These are phyloP conservation scores for Pachymerium ferrugineum DNA, from an alignment of 2,888 invertebrate species.

Conservation along the genomic window DNA sequence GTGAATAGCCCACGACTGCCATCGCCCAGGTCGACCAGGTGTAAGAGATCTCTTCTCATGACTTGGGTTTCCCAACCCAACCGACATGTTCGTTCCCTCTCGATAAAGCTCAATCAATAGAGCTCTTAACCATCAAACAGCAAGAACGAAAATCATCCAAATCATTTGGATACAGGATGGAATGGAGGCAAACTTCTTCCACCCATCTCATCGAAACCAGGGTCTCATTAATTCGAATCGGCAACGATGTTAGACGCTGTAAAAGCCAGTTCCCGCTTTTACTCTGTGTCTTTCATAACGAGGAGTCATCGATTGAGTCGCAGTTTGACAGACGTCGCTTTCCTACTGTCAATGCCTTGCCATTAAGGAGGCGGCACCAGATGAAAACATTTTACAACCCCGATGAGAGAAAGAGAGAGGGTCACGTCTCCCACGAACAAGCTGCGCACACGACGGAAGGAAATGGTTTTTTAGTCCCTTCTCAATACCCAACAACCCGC, in stretches of 20 bases:
- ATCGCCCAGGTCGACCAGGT: constrained; percentile 3
- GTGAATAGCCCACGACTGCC: not conserved
- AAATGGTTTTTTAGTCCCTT: not conserved
- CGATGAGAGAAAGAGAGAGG: constrained; percentile 2
- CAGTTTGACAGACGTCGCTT: constrained; percentile 7
- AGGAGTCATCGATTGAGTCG: not conserved
- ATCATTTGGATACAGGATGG: not conserved
- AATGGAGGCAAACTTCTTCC: not conserved
- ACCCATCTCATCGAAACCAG: not conserved
- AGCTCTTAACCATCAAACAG: not conserved
- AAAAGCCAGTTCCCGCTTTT: not conserved
- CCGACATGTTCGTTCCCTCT: not conserved
- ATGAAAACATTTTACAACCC: constrained; percentile 7
- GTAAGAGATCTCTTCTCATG: constrained; percentile 3
- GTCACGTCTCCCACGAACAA: constrained; percentile 8
- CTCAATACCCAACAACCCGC: not conserved
- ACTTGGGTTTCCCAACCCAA: constrained; percentile 2
- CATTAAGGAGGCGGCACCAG: constrained; percentile 8
- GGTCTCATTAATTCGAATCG: not conserved
- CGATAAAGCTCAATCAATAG: not conserved
- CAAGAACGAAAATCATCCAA: too few relatives aligned
- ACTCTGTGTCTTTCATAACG: not conserved
- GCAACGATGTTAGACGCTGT: not conserved
- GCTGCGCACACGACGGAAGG: constrained; percentile 9
- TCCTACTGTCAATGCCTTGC: not conserved